Evolutionary conservation across 2,888 invertebrate genomes (phyloP).

Genomic region (Chalcis sispes): DNA sequence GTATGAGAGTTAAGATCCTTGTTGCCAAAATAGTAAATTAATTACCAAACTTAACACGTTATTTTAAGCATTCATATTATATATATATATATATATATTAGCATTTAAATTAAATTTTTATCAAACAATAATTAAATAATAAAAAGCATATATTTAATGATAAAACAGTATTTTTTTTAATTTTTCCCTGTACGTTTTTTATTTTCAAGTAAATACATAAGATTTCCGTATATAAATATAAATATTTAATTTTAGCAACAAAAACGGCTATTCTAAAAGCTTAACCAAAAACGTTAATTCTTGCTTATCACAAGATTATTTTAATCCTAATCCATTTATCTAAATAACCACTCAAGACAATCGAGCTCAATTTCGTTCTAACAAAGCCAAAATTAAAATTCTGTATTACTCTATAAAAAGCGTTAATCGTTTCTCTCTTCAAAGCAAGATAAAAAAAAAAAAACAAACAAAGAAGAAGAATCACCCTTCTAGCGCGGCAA

Average conservation of each 20-base stretch:
- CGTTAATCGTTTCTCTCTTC: too few relatives aligned
- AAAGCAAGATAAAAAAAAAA: background rate
- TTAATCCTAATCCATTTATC: background rate
- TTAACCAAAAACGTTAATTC: background rate
- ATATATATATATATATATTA: background rate
- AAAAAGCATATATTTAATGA: too few relatives aligned
- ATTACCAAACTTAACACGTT: background rate
- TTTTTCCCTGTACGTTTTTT: too few relatives aligned
- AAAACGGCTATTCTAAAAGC: too few relatives aligned
- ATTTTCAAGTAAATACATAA: too few relatives aligned
- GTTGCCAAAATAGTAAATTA: slow-evolving; percentile 54
- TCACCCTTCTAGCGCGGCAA: background rate
- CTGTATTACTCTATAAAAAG: too few relatives aligned
- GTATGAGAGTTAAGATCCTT: slow-evolving; percentile 31
- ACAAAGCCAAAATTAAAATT: background rate
- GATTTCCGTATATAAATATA: too few relatives aligned
- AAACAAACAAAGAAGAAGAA: background rate
- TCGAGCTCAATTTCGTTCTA: background rate
- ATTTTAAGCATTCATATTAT: slow-evolving; percentile 5
- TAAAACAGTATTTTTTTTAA: too few relatives aligned
- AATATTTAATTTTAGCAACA: too few relatives aligned
- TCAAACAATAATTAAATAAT: too few relatives aligned
- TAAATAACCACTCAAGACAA: background rate
- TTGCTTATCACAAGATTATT: background rate
- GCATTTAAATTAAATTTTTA: too few relatives aligned